Evolutionary conservation across 2,888 invertebrate species (phyloP), one percentile per base, ranked within the genome.

Genomic region (Ichneumoninae sp.): DNA sequence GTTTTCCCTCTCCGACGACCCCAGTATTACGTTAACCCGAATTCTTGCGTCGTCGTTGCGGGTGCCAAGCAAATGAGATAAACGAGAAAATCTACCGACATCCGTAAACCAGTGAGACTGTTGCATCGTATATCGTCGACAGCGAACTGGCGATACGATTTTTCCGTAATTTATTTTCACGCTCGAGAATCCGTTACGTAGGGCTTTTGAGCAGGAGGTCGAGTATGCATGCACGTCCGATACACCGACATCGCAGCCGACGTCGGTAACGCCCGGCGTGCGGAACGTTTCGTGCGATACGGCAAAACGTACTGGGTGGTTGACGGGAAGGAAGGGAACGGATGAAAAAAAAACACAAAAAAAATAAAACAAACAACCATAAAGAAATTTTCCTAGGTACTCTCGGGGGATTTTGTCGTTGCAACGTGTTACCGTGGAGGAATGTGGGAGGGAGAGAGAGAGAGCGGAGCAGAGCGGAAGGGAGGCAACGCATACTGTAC

Each of bases 151-250:
- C 22, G 66, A 16, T 57, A 26, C 22, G 75, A 71, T 76, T 82
- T 82, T 79, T 79, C 74, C 84, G 75, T 85, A 80, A 85, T 85
- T 85, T 82, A 82, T 82, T 76, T 79, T 79, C 75, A 71, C 63
- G 60, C 66, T 4, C 71, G 66, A 26, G 54, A 57, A 83, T 75
- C 78, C 75, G 66, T 85, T 79, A 71, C 75, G 57, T 75, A 36
- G 22, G 33, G 74, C 33, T 74, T 36, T 4, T 16, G 16, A n/a
- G 36, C 26, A 77, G 57, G 50, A 65, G 57, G 44, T 50, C 52
- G 13, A 65, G 54, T 10, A 19, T 57, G 65, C 52, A 65, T 50
- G 36, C 22, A 54, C 71, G 71, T 71, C 6, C 22, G 50, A 75
- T 66, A 30, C 40, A 65, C n/a, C 40, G 47, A 36, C 40, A 50